Evolutionary conservation across 2,113 vertebrate genomes (phyloP).

Genomic region (Corvus moneduloides): DNA sequence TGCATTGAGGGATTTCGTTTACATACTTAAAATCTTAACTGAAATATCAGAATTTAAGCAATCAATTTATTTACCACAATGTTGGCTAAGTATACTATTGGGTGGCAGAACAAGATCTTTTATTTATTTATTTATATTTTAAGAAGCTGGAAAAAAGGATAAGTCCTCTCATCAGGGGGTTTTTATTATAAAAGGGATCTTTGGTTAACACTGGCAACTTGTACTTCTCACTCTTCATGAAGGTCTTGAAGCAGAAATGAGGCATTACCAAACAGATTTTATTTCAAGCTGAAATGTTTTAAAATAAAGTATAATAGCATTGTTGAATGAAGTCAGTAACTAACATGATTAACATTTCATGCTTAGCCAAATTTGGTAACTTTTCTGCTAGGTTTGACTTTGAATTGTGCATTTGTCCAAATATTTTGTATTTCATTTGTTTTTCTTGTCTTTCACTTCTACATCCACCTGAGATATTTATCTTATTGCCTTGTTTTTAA

Average conservation of each 20-base stretch:
- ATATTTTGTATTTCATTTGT: not conserved
- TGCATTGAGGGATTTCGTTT: not conserved
- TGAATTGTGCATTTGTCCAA: not conserved
- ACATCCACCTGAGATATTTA: not conserved
- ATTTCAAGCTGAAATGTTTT: not conserved
- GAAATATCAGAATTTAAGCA: not conserved
- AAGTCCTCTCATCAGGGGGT: not conserved
- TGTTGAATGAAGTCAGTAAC: not conserved
- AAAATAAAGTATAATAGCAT: not conserved
- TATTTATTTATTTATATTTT: not conserved
- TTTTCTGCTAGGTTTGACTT: not conserved
- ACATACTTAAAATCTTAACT: not conserved
- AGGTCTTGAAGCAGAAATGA: not conserved
- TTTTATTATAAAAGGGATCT: not conserved
- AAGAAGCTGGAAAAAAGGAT: not conserved
- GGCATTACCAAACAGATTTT: not conserved
- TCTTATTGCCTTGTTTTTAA: not conserved
- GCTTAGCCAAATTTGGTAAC: not conserved
- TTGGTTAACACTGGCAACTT: not conserved
- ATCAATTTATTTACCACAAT: not conserved
- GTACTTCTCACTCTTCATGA: not conserved
- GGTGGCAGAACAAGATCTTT: not conserved
- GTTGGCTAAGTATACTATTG: not conserved
- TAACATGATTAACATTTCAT: not conserved
- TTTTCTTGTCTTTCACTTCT: not conserved